Base-by-base conservation (phyloP, 2,113 vertebrate species). In the Corydoras sp. region DNA sequence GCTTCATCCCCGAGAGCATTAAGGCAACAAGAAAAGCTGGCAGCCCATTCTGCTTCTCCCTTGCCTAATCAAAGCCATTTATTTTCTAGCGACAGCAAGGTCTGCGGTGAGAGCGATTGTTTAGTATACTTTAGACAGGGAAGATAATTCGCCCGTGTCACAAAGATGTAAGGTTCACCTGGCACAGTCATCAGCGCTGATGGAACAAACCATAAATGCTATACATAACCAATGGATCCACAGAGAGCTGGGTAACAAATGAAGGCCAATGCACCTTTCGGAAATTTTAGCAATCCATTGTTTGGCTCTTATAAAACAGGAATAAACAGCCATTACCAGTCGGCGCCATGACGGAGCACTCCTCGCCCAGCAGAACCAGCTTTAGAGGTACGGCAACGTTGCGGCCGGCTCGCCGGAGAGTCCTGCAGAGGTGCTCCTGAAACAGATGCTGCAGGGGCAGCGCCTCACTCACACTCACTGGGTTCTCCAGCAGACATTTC, bases 1-100 rank as follows among this genome's bases (percentile, higher is more conserved):
- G 10, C 31, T 64, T 59, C 65, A 75, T 68, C 72, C 74, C 58
- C 29, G 68, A 68, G 73, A 79, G 69, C 73, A 72, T 69, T 76
- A 76, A 75, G 31, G 77, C 68, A 73, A 67, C 71, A 76, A 62
- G n/a, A 69, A 79, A 69, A 54, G 56, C 55, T 73, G 74, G 74
- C 65, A 76, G 65, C 32, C 68, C 65, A 58, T 51, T 55, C 43
- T 13, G 62, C 68, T 61, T 70, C 70, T 62, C 58, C 31, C 51
- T 49, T 13, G 50, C 66, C 58, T 69, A 73, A 76, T 76, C 73
- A 76, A 79, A 73, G 66, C 74, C 60, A 73, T 73, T 31, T 65
- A 69, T 79, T 76, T 65, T 72, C 30, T 61, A 43, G 48, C 55
- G 50, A 54, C 69, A 65, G 73, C 62, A 30, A 62, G 72, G 53